Percentiles rank a stretch among this genome's conserved stretches.
phyloP scores from a whole-genome alignment of 2,113 vertebrate species.

The Hassar affinis region DNA sequence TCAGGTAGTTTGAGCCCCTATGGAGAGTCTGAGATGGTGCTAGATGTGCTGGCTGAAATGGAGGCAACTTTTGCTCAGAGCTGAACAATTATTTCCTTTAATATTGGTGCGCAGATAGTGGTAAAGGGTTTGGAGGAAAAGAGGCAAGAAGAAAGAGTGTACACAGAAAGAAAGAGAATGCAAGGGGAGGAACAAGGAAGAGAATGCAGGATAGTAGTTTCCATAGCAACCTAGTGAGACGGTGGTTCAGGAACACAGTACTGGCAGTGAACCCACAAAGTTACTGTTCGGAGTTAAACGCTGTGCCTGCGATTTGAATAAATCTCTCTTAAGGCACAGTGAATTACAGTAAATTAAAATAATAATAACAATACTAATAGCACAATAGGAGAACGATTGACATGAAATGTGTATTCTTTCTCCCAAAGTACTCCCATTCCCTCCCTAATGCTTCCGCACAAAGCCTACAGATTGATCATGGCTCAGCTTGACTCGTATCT shows the following conservation, averaged over 20 bases:
- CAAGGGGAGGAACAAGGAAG: not conserved
- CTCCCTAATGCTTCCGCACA: not conserved
- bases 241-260: constrained; percentile 17
- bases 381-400: not conserved
- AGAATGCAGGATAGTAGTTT: constrained; percentile 49
- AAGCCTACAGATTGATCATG: not conserved
- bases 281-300: constrained; percentile 46
- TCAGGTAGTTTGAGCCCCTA: not conserved
- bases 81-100: not conserved
- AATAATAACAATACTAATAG: not conserved
- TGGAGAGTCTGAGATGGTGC: not conserved
- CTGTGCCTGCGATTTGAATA: constrained; percentile 26
- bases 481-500: not conserved
- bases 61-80: not conserved
- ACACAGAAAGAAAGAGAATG: constrained; percentile 12
- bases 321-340: constrained; percentile 15
- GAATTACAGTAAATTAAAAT: constrained; percentile 23
- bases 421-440: not conserved
- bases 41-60: not conserved
- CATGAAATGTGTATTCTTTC: not conserved
- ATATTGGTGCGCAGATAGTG: not conserved
- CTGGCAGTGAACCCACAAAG: constrained; percentile 43
- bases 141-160: constrained; percentile 8
- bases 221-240: constrained; percentile 58
- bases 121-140: not conserved